Evolutionary conservation across 2,113 vertebrate genomes (phyloP).

Genomic region (Axis porcinus): DNA sequence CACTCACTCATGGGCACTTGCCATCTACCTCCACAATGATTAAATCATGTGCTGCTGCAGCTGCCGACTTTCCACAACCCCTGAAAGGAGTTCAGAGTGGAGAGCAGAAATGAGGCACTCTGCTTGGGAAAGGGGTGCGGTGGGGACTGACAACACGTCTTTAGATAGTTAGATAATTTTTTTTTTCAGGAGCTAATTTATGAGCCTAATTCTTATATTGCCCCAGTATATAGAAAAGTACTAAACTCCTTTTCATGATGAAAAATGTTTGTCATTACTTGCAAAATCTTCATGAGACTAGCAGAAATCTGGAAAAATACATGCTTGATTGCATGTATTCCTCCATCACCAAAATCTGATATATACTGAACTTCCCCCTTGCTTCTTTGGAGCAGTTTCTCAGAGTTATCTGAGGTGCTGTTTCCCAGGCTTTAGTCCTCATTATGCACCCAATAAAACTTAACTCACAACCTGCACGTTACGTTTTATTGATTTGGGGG

Average conservation of each 20-base stretch:
- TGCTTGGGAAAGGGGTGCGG: not conserved
- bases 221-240: not conserved
- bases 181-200: not conserved
- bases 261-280: not conserved
- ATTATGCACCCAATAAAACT: not conserved
- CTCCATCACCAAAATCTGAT: not conserved
- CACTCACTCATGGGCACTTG: no score
- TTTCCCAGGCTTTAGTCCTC: not conserved
- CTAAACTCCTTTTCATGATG: not conserved
- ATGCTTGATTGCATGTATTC: not conserved
- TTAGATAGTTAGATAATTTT: not conserved
- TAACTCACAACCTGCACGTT: not conserved
- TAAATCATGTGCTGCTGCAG: no score
- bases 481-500: not conserved
- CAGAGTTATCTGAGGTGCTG: not conserved
- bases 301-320: not conserved
- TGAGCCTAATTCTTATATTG: not conserved
- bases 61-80: not conserved
- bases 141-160: not conserved
- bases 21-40: no score
- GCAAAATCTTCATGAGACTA: not conserved
- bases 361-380: not conserved
- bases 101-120: not conserved
- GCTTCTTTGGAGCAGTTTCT: not conserved
- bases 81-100: not conserved